Conservation (phyloP, 2,113 vertebrate species). For the Ondatra zibethicus region DNA sequence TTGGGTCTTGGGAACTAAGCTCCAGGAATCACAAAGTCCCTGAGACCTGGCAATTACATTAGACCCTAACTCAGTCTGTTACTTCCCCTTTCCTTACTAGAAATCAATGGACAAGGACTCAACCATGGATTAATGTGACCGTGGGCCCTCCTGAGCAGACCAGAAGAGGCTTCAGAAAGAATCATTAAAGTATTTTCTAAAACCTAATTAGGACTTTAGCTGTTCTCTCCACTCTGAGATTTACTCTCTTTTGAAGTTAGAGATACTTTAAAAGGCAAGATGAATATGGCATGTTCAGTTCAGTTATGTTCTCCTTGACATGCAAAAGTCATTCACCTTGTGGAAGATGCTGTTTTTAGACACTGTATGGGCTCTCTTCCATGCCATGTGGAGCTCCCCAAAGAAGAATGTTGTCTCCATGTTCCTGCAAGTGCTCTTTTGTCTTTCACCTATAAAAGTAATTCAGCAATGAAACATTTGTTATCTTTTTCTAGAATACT, state of each 20-base stretch:
- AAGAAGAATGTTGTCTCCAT: constrained; percentile 43
- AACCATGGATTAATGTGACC: neutral
- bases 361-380: neutral
- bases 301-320: neutral
- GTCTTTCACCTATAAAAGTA: constrained; percentile 25
- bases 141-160: neutral
- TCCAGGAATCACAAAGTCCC: neutral
- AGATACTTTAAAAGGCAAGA: neutral
- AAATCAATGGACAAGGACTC: neutral
- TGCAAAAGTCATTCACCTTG: neutral
- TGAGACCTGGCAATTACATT: neutral
- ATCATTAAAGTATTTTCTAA: constrained; percentile 62
- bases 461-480: constrained; percentile 40
- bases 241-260: neutral
- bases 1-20: neutral
- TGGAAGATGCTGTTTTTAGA: neutral
- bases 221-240: neutral
- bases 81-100: neutral
- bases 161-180: neutral
- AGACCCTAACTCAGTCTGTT: neutral
- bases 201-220: neutral
- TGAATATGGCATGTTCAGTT: neutral
- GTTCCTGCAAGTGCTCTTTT: neutral
- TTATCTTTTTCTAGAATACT: constrained; percentile 15
- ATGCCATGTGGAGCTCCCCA: neutral